A percentile compares a stretch with the other conserved stretches of the same genome.
Conservation (phyloP, 2,888 invertebrate species). For the Penaeus monodon region DNA sequence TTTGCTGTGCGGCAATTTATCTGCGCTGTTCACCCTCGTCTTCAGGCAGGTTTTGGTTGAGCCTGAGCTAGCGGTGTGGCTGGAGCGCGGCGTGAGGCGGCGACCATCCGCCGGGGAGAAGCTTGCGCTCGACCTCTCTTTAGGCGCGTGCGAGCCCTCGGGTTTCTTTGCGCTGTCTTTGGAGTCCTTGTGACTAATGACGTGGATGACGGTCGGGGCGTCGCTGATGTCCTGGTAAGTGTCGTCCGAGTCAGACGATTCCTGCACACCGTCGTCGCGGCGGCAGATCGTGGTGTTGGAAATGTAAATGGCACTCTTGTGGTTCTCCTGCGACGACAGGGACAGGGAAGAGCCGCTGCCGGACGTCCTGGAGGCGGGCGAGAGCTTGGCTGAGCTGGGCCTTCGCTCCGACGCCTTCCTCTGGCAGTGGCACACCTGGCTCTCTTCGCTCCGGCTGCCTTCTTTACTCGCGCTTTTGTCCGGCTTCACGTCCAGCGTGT, state of each 20-base stretch:
- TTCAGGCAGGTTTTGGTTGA: conserved; percentile 12
- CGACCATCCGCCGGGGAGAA: background rate
- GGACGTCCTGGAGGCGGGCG: background rate
- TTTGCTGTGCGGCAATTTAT: conserved; percentile 3
- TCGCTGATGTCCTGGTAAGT: conserved; percentile 27
- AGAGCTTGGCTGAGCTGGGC: background rate
- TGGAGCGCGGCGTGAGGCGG: background rate
- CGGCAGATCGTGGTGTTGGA: background rate
- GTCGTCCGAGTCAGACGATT: conserved; percentile 36
- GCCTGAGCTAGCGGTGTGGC: background rate
- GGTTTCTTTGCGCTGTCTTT: background rate
- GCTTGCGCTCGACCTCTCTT: background rate
- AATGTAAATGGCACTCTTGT: conserved; percentile 47
- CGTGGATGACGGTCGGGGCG: conserved; percentile 39
- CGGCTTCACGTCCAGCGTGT: conserved; percentile 45
- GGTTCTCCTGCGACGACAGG: conserved; percentile 35
- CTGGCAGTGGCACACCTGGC: conserved; percentile 8
- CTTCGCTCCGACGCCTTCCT: background rate
- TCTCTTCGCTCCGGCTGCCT: background rate
- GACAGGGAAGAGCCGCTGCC: conserved; percentile 24
- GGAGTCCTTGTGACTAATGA: background rate
- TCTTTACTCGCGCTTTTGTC: conserved; percentile 26
- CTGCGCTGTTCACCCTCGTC: background rate
- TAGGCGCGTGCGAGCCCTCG: background rate
- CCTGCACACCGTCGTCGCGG: background rate